Conservation (phyloP, 2,888 invertebrate species). For the Furcula furcula region DNA sequence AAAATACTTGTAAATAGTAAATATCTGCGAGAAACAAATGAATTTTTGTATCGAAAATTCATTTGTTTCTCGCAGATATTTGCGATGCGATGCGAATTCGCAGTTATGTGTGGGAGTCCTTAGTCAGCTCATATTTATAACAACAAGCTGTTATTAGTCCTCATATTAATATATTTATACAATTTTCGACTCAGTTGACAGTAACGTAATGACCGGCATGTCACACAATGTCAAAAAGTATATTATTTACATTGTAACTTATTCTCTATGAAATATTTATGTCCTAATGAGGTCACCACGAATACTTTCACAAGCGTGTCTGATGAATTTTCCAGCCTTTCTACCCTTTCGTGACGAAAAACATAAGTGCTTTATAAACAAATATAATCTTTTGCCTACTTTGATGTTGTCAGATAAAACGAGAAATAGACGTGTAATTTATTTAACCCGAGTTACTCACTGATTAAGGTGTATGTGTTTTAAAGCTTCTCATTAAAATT, state of each 20-base stretch:
- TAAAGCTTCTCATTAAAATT: too few relatives aligned
- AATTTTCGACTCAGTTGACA: constrained; percentile 6
- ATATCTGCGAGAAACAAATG: too few relatives aligned
- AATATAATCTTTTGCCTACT: constrained; percentile 21
- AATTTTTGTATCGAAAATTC: too few relatives aligned
- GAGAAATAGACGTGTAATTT: constrained; percentile 1
- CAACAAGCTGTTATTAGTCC: constrained; percentile 8
- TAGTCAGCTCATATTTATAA: constrained; percentile 3
- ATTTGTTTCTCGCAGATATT: too few relatives aligned
- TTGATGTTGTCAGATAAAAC: constrained; percentile 14
- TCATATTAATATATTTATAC: constrained; percentile 6
- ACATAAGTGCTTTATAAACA: constrained; percentile 15
- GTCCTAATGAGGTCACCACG: constrained; percentile 26
- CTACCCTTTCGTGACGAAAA: constrained; percentile 11
- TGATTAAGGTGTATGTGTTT: constrained; percentile 1
- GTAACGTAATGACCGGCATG: constrained; percentile 12
- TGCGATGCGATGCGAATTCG: too few relatives aligned
- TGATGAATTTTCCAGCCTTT: constrained; percentile 10
- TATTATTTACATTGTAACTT: constrained; percentile 28
- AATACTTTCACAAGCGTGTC: constrained; percentile 19
- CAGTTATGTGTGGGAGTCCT: too few relatives aligned
- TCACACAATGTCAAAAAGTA: constrained; percentile 26
- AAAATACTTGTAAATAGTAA: too few relatives aligned
- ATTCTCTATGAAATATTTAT: constrained; percentile 29
- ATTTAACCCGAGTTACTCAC: not conserved